A percentile compares a stretch with the other conserved stretches of the same genome.
Evolutionary conservation across 2,888 invertebrate genomes (phyloP).

Genomic region (Monoplex corrugatus): DNA sequence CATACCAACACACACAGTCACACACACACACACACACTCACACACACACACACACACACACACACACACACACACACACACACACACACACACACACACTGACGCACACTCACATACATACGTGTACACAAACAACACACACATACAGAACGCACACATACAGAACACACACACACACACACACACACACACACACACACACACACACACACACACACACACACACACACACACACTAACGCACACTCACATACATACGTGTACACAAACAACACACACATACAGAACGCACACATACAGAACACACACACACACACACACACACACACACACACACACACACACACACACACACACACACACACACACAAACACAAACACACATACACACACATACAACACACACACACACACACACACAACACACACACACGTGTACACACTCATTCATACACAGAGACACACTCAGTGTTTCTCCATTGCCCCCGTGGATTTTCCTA

Average conservation of each 20-base stretch:
- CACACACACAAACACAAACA: neutral
- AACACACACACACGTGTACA: neutral
- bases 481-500: neutral
- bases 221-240: neutral
- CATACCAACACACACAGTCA: neutral
- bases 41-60: neutral
- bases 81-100: neutral
- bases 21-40: neutral
- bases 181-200: neutral
- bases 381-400: neutral
- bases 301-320: constrained; percentile 22
- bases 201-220: neutral
- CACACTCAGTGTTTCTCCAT: neutral
- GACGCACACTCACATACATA: neutral
- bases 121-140: neutral
- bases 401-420: constrained; percentile 27
- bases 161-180: neutral
- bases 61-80: neutral
- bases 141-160: neutral
- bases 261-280: no score
- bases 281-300: neutral
- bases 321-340: neutral
- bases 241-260: no score
- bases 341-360: neutral
- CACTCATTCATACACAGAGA: neutral